Percentiles rank a stretch among this genome's conserved stretches.
Evolutionary conservation across 2,113 vertebrate species (phyloP).

Genomic region (Arvicanthis niloticus): DNA sequence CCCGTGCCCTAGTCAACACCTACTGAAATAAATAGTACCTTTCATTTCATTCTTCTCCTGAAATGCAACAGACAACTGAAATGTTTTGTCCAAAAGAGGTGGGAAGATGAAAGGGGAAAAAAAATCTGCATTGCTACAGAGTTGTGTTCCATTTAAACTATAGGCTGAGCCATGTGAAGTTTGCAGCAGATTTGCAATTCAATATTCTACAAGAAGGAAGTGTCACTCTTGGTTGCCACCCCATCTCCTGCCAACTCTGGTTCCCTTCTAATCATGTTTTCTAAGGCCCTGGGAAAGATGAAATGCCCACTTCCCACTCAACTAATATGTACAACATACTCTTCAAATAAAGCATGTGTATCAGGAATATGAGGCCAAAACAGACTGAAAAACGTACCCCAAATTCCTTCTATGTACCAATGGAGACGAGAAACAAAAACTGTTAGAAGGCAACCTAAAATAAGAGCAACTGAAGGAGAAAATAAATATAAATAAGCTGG

Average conservation of each 20-base stretch:
- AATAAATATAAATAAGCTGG: not conserved
- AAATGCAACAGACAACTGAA: not conserved
- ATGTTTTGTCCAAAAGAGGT: not conserved
- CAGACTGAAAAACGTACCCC: not conserved
- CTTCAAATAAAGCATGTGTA: not conserved
- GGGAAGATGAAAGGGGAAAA: fast-evolving
- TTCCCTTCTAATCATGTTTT: not conserved
- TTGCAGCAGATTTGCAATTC: not conserved
- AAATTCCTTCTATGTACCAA: not conserved
- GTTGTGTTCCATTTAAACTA: not conserved
- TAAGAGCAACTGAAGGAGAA: not conserved
- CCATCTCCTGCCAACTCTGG: not conserved
- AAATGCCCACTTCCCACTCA: not conserved
- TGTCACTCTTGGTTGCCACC: not conserved
- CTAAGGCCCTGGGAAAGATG: not conserved
- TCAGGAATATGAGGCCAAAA: not conserved
- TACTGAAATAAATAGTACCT: not conserved
- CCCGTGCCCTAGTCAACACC: not conserved
- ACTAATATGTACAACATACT: not conserved
- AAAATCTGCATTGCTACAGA: not conserved
- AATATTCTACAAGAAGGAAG: not conserved
- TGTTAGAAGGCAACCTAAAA: not conserved
- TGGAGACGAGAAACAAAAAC: not conserved
- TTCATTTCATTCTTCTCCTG: not conserved
- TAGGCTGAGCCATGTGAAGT: not conserved